Percentiles rank a stretch among this genome's conserved stretches.
Evolutionary conservation across 2,113 vertebrate genomes (phyloP).

Genomic region (Forbesichthys papilliferus): DNA sequence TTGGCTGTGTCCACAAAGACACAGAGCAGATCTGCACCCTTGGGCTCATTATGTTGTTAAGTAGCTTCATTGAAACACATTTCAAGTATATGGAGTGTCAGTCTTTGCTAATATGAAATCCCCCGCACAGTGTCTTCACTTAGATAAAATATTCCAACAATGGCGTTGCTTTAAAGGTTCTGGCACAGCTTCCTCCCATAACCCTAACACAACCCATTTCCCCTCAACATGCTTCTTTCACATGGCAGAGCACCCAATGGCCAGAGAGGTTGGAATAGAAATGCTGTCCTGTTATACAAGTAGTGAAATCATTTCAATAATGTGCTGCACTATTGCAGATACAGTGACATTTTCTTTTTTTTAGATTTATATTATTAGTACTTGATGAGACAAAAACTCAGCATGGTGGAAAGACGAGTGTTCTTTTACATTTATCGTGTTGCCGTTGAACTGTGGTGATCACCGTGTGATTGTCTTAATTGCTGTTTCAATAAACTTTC

Average conservation of each 20-base stretch:
- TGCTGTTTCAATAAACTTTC: constrained; percentile 21
- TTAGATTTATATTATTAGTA: too few species aligned
- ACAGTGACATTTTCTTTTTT: too few species aligned
- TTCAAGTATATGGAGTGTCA: background rate
- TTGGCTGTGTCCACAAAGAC: too few species aligned
- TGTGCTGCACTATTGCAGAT: background rate
- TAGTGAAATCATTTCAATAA: constrained; percentile 9
- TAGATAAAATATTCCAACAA: background rate
- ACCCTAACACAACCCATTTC: background rate
- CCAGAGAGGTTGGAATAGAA: constrained; percentile 15
- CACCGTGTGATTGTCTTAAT: constrained; percentile 38
- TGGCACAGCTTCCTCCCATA: background rate
- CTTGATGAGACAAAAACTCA: background rate
- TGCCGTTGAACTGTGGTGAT: constrained; percentile 14
- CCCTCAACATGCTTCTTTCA: background rate
- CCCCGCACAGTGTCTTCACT: too few species aligned
- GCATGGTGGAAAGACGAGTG: background rate
- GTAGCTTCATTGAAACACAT: background rate
- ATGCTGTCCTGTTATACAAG: constrained; percentile 32
- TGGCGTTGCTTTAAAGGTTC: background rate
- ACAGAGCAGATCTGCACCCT: too few species aligned
- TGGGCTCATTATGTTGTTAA: background rate
- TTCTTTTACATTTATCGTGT: background rate
- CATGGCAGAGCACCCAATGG: constrained; percentile 3
- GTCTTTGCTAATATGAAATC: background rate